Conservation (phyloP, 2,888 invertebrate species). For the Molorchus minor region DNA sequence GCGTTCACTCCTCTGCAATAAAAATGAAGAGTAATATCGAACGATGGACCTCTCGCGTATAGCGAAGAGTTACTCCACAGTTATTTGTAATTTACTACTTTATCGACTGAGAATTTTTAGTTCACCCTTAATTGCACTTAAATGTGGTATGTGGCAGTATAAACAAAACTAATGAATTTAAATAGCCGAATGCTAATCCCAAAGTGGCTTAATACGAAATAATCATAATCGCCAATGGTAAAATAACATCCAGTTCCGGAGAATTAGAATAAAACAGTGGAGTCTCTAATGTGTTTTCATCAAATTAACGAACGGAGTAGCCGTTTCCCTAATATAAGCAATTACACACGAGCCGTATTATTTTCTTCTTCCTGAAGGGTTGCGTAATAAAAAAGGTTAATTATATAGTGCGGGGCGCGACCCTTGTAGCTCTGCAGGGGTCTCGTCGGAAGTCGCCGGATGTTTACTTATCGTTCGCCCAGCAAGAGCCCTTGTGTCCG, state of each 20-base stretch:
- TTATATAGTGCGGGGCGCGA: constrained; percentile 56
- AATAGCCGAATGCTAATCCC: constrained; percentile 7
- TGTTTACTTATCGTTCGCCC: constrained; percentile 23
- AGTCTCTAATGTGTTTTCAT: constrained; percentile 45
- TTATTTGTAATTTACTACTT: no score
- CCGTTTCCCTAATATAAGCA: constrained; percentile 55
- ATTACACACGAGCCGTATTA: constrained; percentile 52
- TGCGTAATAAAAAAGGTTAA: constrained; percentile 59
- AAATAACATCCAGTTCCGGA: constrained; percentile 16
- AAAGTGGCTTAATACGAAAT: constrained; percentile 12
- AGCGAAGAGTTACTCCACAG: no score
- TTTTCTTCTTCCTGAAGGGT: constrained; percentile 59
- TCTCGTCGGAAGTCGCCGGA: constrained; percentile 20
- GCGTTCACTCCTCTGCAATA: no score
- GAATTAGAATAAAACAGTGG: constrained; percentile 23
- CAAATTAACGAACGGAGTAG: constrained; percentile 52
- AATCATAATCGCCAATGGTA: constrained; percentile 23
- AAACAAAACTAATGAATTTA: constrained; percentile 8
- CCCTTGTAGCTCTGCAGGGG: constrained; percentile 39
- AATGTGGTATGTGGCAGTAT: no score
- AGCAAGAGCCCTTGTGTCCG: constrained; percentile 6
- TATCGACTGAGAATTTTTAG: no score
- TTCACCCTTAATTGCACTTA: no score
- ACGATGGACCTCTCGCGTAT: no score
- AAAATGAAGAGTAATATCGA: no score